Percentiles rank a stretch among this genome's conserved stretches.
phyloP scores from a whole-genome alignment of 2,888 invertebrate genomes.

The Melitaea athalia region DNA sequence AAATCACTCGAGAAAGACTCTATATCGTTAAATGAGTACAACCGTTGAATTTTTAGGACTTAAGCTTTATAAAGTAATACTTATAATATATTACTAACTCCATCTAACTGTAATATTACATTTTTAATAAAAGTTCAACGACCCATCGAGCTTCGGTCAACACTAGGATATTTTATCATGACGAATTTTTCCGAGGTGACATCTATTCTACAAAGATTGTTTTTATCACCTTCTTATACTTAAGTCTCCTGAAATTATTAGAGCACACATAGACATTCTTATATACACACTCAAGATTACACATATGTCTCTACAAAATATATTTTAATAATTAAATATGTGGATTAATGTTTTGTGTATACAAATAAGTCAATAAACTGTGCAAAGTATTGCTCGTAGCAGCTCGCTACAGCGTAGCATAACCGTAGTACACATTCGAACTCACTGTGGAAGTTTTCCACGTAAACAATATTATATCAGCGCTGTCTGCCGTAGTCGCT shows the following conservation, averaged over 20 bases:
- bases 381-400: background rate
- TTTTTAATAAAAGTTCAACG: too few species aligned
- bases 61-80: too few species aligned
- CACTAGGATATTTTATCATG: too few species aligned
- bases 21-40: background rate
- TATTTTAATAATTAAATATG: background rate
- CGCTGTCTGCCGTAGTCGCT: slow-evolving; percentile 6
- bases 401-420: slow-evolving; percentile 12
- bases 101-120: too few species aligned
- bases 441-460: slow-evolving; percentile 10
- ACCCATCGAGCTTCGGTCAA: too few species aligned
- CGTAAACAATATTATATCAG: slow-evolving; percentile 10
- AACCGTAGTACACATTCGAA: slow-evolving; percentile 8
- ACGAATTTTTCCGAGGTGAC: too few species aligned
- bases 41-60: too few species aligned
- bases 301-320: background rate
- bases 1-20: too few species aligned
- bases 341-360: background rate
- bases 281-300: background rate
- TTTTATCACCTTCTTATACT: too few species aligned
- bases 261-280: background rate
- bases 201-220: too few species aligned
- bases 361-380: slow-evolving; percentile 10
- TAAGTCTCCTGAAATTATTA: background rate
- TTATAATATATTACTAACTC: too few species aligned